These are phyloP conservation scores for Cherax destructor DNA, from an alignment of 1,140 invertebrate species.

Conservation along the genomic window DNA sequence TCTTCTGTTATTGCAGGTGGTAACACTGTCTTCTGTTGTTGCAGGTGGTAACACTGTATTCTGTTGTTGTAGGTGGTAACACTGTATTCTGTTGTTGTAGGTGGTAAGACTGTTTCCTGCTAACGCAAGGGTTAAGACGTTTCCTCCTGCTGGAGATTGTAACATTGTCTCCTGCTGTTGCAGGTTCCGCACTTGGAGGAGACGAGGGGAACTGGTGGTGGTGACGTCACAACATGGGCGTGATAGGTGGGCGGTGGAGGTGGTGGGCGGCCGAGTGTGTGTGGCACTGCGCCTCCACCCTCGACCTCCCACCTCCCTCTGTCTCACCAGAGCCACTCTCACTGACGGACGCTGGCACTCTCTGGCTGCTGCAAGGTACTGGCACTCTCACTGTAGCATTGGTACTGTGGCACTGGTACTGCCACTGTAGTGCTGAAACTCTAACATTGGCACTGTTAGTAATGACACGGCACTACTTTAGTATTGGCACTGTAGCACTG, in stretches of 20 bases:
- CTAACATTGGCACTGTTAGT: too few species aligned
- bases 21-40: too few species aligned
- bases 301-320: constrained; percentile 8
- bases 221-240: constrained; percentile 24
- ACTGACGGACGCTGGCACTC: constrained; percentile 34
- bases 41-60: too few species aligned
- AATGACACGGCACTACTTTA: too few species aligned
- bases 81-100: too few species aligned
- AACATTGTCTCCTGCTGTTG: not conserved
- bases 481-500: too few species aligned
- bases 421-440: too few species aligned
- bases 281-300: constrained; percentile 10
- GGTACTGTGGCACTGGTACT: too few species aligned
- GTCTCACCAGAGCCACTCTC: constrained; percentile 10
- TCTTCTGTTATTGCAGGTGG: too few species aligned
- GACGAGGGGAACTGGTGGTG: constrained; percentile 22
- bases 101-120: too few species aligned
- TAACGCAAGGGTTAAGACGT: too few species aligned
- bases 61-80: too few species aligned
- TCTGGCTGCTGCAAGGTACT: constrained; percentile 14
- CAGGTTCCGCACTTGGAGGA: constrained; percentile 14
- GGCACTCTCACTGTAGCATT: not conserved
- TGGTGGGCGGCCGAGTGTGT: constrained; percentile 39
- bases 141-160: not conserved
- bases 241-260: constrained; percentile 17